A percentile compares a stretch with the other conserved stretches of the same genome.
phyloP scores from a whole-genome alignment of 2,797 vertebrate species.

The Rhincodon typus region DNA sequence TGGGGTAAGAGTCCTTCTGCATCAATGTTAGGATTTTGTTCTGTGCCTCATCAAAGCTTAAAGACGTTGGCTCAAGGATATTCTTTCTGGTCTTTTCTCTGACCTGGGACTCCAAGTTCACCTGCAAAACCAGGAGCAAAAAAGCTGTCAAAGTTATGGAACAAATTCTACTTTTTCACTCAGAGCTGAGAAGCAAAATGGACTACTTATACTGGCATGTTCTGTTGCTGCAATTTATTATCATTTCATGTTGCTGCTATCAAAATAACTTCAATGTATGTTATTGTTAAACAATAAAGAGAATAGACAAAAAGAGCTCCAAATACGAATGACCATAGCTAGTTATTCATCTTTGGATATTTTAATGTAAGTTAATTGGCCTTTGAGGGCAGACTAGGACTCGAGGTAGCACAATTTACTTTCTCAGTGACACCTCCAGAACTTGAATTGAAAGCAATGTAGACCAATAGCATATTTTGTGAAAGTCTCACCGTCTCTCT shows the following conservation, averaged over 20 bases:
- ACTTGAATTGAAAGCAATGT: not conserved
- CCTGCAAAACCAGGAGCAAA: slow-evolving; percentile 53
- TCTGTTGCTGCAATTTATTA: not conserved
- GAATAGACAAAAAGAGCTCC: not conserved
- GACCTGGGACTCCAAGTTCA: slow-evolving; percentile 79
- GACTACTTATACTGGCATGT: not conserved
- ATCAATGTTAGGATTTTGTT: slow-evolving; percentile 80
- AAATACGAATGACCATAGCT: not conserved
- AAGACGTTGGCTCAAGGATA: slow-evolving; percentile 56
- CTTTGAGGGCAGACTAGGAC: not conserved
- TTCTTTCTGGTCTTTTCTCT: slow-evolving; percentile 71
- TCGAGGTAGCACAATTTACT: no score
- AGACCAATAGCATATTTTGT: not conserved
- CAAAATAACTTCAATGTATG: not conserved
- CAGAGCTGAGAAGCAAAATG: not conserved
- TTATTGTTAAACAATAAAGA: not conserved
- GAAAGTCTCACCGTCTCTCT: not conserved
- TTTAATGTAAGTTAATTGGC: not conserved
- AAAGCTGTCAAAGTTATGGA: not conserved
- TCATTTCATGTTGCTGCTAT: not conserved
- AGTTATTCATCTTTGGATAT: no score
- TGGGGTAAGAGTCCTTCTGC: slow-evolving; percentile 90
- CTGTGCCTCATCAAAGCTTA: slow-evolving; percentile 79
- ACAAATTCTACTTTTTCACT: not conserved
- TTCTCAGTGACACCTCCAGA: not conserved